Evolutionary conservation across 2,888 invertebrate genomes (phyloP).

Genomic region (Ecliptopera silaceata): DNA sequence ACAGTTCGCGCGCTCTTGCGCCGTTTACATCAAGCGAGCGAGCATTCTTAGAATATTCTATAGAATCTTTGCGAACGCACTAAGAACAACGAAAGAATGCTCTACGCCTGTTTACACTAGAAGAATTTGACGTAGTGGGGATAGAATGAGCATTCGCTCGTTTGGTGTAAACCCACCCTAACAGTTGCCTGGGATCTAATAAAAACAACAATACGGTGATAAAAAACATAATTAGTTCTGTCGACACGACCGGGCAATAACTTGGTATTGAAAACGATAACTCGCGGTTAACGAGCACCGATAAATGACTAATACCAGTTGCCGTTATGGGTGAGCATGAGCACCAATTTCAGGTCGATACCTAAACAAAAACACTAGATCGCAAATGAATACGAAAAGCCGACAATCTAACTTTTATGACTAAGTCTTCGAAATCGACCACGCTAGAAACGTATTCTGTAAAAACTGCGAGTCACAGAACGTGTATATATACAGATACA

Average conservation of each 20-base stretch:
- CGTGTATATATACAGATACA: slow-evolving; percentile 8
- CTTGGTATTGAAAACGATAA: slow-evolving; percentile 48
- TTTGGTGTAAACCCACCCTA: too few species aligned
- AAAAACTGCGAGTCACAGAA: slow-evolving; percentile 1
- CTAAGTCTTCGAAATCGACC: too few species aligned
- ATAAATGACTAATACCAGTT: slow-evolving; percentile 45
- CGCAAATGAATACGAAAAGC: neutral
- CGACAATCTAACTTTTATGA: too few species aligned
- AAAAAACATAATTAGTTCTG: slow-evolving; percentile 45
- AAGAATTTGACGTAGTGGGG: too few species aligned
- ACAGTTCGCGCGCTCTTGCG: too few species aligned
- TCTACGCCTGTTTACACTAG: too few species aligned
- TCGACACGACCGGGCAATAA: slow-evolving; percentile 47
- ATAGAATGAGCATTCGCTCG: too few species aligned
- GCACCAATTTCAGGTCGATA: slow-evolving; percentile 1
- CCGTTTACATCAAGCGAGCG: too few species aligned
- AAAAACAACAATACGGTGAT: slow-evolving; percentile 31
- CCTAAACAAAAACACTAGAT: neutral
- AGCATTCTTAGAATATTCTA: too few species aligned
- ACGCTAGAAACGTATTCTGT: neutral
- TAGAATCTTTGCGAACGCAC: too few species aligned
- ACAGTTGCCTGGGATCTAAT: slow-evolving; percentile 31
- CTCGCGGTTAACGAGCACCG: slow-evolving; percentile 47
- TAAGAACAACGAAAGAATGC: too few species aligned
- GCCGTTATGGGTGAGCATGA: slow-evolving; percentile 44